A percentile compares a stretch with the other conserved stretches of the same genome.
Evolutionary conservation across 2,888 invertebrate genomes (phyloP).

Genomic region (Drosophila neotestacea): DNA sequence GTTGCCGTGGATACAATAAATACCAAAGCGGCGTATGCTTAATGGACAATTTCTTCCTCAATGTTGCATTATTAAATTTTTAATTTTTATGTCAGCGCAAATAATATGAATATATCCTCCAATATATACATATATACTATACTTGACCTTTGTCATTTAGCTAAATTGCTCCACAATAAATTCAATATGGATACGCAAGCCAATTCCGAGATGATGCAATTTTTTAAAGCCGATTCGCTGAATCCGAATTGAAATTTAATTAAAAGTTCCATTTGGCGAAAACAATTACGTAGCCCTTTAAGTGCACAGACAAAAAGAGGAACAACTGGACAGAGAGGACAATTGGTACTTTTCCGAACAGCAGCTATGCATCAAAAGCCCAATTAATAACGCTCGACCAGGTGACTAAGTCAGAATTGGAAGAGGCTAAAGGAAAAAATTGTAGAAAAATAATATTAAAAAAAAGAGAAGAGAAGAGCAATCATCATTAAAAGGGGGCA

Average conservation of each 20-base stretch:
- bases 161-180: neutral
- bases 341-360: constrained; percentile 49
- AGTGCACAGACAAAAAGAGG: constrained; percentile 39
- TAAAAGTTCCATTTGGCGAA: constrained; percentile 68
- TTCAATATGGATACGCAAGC: neutral
- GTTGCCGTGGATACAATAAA: constrained; percentile 32
- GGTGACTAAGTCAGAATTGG: constrained; percentile 60
- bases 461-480: constrained; percentile 33
- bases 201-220: constrained; percentile 20
- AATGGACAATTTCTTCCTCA: constrained; percentile 35
- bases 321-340: constrained; percentile 36
- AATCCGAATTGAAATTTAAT: constrained; percentile 58
- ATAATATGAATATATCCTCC: neutral
- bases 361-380: constrained; percentile 66
- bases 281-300: constrained; percentile 60
- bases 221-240: constrained; percentile 9
- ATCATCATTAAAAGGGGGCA: constrained; percentile 47
- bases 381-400: constrained; percentile 73
- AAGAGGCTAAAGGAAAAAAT: constrained; percentile 7
- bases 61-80: constrained; percentile 57
- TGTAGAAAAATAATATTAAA: neutral
- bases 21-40: constrained; percentile 52
- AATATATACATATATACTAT: neutral
- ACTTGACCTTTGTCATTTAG: neutral
- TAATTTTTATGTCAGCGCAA: constrained; percentile 53